phyloP scores from a whole-genome alignment of 2,113 vertebrate genomes.

The Calidris pugnax region DNA sequence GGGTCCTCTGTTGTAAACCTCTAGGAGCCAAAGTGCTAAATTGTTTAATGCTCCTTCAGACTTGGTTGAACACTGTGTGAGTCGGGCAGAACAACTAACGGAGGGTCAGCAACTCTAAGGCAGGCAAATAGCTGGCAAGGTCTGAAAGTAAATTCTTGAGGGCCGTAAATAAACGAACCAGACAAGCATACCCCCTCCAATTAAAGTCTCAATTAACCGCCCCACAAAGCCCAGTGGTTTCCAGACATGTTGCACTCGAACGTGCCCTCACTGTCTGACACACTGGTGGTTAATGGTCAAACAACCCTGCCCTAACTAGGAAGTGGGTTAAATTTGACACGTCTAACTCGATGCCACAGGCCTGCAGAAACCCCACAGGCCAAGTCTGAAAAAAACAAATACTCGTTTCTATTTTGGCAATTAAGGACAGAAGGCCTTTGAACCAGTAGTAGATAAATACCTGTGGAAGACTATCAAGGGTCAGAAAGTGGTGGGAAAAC shows the following conservation, averaged over 20 bases:
- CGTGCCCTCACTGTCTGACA: neutral
- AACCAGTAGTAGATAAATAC: neutral
- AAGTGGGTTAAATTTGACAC: neutral
- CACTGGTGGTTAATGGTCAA: neutral
- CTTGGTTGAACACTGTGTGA: rapidly evolving
- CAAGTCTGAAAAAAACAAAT: neutral
- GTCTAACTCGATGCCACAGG: rapidly evolving
- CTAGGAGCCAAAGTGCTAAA: neutral
- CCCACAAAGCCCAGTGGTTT: slow-evolving; percentile 1
- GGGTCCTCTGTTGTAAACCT: neutral
- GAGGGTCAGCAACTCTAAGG: neutral
- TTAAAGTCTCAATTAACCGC: slow-evolving; percentile 20
- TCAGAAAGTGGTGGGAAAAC: neutral
- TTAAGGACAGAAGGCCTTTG: neutral
- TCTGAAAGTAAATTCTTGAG: slow-evolving; percentile 27
- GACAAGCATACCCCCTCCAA: neutral
- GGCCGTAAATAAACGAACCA: neutral
- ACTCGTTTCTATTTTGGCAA: neutral
- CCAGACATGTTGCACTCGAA: neutral
- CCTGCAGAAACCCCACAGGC: neutral
- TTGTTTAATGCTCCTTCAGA: neutral
- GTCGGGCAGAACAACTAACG: neutral
- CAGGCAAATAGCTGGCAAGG: slow-evolving; percentile 29
- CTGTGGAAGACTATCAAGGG: neutral
- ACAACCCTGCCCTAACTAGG: neutral